These are phyloP conservation scores for Drosophila tropicalis DNA, from an alignment of 1,140 invertebrate species.

Conservation along the genomic window DNA sequence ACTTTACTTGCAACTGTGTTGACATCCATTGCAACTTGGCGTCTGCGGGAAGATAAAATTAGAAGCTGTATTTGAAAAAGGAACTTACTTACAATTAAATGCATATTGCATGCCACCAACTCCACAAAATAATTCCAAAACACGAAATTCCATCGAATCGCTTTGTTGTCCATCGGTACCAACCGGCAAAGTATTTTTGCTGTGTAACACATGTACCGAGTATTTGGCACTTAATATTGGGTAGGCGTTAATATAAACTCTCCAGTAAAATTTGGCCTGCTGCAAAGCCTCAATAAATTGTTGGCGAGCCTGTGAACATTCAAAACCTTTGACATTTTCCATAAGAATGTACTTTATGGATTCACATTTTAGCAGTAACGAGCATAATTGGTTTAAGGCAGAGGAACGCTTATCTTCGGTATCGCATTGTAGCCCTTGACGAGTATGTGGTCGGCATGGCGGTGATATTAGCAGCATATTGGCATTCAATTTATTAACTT, in stretches of 20 bases:
- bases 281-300: slow-evolving; percentile 87
- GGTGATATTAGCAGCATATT: slow-evolving; percentile 97
- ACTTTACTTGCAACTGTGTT: too few relatives aligned
- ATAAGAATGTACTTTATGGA: slow-evolving; percentile 91
- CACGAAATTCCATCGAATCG: too few relatives aligned
- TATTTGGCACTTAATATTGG: slow-evolving; percentile 95
- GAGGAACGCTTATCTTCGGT: slow-evolving; percentile 88
- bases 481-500: slow-evolving; percentile 87
- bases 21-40: too few relatives aligned
- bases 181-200: too few relatives aligned
- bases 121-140: too few relatives aligned
- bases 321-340: slow-evolving; percentile 98
- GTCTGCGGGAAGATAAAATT: too few relatives aligned
- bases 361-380: slow-evolving; percentile 85
- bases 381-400: slow-evolving; percentile 89
- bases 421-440: slow-evolving; percentile 88
- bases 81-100: too few relatives aligned
- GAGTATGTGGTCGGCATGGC: slow-evolving; percentile 97
- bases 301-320: slow-evolving; percentile 90
- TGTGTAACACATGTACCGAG: too few relatives aligned
- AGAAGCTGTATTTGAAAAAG: too few relatives aligned
- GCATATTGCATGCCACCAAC: too few relatives aligned
- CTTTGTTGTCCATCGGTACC: too few relatives aligned
- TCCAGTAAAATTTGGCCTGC: slow-evolving; percentile 87
- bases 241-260: slow-evolving; percentile 94